These are phyloP conservation scores for Lepidurus apus DNA, from an alignment of 1,140 invertebrate genomes.

Conservation along the genomic window DNA sequence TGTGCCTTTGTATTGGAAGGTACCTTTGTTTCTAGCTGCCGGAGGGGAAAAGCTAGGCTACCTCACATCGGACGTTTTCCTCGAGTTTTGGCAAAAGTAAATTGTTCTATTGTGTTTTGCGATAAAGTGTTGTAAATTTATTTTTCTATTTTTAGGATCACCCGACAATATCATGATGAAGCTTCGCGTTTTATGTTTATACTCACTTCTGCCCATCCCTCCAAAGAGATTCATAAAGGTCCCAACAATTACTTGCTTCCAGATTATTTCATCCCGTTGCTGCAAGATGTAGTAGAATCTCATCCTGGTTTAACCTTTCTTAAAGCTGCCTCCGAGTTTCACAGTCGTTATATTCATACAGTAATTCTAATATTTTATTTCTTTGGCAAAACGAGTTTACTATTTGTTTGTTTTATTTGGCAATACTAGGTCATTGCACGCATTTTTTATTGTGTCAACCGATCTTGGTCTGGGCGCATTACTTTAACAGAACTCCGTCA, in stretches of 20 bases:
- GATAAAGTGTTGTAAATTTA: background rate
- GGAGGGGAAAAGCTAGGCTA: conserved; percentile 65
- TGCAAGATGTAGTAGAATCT: conserved; percentile 98
- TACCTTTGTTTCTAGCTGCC: conserved; percentile 78
- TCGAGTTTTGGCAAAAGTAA: conserved; percentile 87
- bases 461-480: conserved; percentile 93
- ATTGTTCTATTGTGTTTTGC: conserved; percentile 39
- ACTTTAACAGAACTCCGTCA: conserved; percentile 80
- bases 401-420: conserved; percentile 30
- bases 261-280: conserved; percentile 81
- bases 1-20: conserved; percentile 86
- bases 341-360: conserved; percentile 95
- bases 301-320: conserved; percentile 96
- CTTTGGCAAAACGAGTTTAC: conserved; percentile 14
- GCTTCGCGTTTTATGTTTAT: conserved; percentile 85
- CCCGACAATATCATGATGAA: conserved; percentile 74
- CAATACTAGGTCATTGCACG: conserved; percentile 77
- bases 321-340: conserved; percentile 95
- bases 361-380: conserved; percentile 53
- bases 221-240: background rate
- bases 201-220: conserved; percentile 45
- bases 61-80: conserved; percentile 69
- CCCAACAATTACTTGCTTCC: conserved; percentile 46
- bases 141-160: conserved; percentile 53
- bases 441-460: conserved; percentile 97